A percentile compares a stretch with the other conserved stretches of the same genome.
phyloP scores from a whole-genome alignment of 2,113 vertebrate genomes.

The Oceanites oceanicus region DNA sequence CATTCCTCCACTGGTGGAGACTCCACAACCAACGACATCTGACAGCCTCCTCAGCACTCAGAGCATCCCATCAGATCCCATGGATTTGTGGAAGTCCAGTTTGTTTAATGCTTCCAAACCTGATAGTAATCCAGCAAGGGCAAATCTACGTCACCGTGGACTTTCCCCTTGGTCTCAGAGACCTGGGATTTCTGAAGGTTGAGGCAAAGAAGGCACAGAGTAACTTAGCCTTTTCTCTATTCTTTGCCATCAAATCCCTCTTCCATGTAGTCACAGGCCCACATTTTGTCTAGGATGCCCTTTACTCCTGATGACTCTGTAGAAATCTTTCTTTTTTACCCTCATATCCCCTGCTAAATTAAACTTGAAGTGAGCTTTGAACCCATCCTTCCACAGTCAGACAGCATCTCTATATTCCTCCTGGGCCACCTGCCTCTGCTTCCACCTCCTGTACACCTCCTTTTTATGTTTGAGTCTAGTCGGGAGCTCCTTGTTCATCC shows the following conservation, averaged over 20 bases:
- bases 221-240: neutral
- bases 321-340: neutral
- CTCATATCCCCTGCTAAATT: neutral
- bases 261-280: neutral
- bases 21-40: neutral
- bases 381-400: neutral
- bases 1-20: neutral
- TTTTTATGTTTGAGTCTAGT: neutral
- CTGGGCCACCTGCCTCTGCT: neutral
- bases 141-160: rapidly evolving
- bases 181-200: neutral
- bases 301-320: neutral
- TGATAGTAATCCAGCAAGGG: neutral
- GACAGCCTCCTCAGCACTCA: neutral
- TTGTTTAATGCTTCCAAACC: neutral
- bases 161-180: neutral
- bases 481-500: neutral
- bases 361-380: neutral
- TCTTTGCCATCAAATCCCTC: neutral
- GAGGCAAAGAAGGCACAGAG: neutral
- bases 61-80: neutral
- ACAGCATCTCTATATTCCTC: neutral
- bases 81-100: neutral
- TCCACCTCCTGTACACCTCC: neutral
- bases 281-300: neutral